Base-by-base conservation (phyloP, 2,113 vertebrate genomes). In the Pygathrix nemaeus region DNA sequence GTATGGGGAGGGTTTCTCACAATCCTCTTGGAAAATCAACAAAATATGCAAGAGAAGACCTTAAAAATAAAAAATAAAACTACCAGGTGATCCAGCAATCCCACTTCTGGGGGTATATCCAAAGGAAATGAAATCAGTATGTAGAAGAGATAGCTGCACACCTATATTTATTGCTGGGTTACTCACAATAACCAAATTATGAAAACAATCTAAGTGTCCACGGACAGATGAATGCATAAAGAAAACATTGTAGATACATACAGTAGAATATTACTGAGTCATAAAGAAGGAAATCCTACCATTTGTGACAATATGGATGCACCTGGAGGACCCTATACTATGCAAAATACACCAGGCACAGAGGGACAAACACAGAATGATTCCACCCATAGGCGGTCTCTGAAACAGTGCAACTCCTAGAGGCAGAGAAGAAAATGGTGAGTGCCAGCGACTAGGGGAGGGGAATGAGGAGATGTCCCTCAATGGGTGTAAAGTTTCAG, bases 391-490 rank as follows among this genome's bases (percentile, higher is more conserved):
- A 20, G 16, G 13, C 2, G 6, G 38, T 17, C 12, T 40, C 76
- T 35, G 9, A 70, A 4, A 16, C 0, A 32, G 8, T 35, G 43
- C 20, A 27, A 5, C 25, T 55, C n/a, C 4, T 5, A 2, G 30
- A 68, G 16, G 38, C 48, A 2, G 38, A 70, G 78, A 43, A 21
- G 5, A 38, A 76, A 64, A 7, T 9, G 14, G 55, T 17, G 52
- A 10, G 9, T n/a, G 23, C n/a, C 16, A 1, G 52, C 9, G 4
- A 32, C 10, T 0, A 2, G 9, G 55, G 64, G 52, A 8, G 23
- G 43, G 40, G 25, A 13, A 5, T 5, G 6, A 14, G 25, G 9
- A 2, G 3, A 0, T 13, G 59, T n/a, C 7, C 5, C 2, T 12
- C 64, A 32, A 2, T 0, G 32, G 72, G 9, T 0, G 9, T 6